A percentile compares a stretch with the other conserved stretches of the same genome.
phyloP scores from a whole-genome alignment of 2,888 invertebrate species.

The Drosophila paramelanica region DNA sequence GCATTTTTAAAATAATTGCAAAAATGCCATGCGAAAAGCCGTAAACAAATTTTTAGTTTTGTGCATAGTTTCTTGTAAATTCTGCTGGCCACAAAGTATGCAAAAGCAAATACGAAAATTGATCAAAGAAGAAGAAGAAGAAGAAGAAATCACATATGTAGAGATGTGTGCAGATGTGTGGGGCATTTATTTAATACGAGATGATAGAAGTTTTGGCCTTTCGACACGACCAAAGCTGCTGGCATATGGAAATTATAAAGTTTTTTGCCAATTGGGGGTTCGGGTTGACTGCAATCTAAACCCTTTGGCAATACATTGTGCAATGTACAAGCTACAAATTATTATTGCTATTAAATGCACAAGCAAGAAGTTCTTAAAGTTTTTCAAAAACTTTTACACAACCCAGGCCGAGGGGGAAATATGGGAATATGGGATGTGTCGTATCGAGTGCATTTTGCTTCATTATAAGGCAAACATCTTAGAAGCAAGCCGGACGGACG shows the following conservation, averaged over 20 bases:
- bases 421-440: conserved; percentile 24
- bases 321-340: conserved; percentile 74
- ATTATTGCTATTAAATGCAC: conserved; percentile 80
- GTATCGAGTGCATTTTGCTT: conserved; percentile 60
- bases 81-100: conserved; percentile 52
- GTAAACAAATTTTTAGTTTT: conserved; percentile 54
- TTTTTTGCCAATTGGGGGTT: conserved; percentile 48
- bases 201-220: conserved; percentile 45
- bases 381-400: conserved; percentile 64
- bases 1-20: conserved; percentile 70
- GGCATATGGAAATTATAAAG: conserved; percentile 69
- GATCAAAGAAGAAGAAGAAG: conserved; percentile 33
- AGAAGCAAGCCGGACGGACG: conserved; percentile 23
- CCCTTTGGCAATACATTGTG: conserved; percentile 69
- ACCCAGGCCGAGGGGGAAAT: not conserved
- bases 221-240: conserved; percentile 53
- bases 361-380: conserved; percentile 73
- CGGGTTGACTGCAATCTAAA: conserved; percentile 35
- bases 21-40: conserved; percentile 53
- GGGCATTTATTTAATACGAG: conserved; percentile 53
- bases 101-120: conserved; percentile 60
- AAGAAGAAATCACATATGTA: conserved; percentile 12
- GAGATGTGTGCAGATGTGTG: not conserved
- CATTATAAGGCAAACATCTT: conserved; percentile 73
- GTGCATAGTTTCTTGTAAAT: conserved; percentile 42